Evolutionary conservation across 2,113 vertebrate genomes (phyloP).

Genomic region (Barbus barbus): DNA sequence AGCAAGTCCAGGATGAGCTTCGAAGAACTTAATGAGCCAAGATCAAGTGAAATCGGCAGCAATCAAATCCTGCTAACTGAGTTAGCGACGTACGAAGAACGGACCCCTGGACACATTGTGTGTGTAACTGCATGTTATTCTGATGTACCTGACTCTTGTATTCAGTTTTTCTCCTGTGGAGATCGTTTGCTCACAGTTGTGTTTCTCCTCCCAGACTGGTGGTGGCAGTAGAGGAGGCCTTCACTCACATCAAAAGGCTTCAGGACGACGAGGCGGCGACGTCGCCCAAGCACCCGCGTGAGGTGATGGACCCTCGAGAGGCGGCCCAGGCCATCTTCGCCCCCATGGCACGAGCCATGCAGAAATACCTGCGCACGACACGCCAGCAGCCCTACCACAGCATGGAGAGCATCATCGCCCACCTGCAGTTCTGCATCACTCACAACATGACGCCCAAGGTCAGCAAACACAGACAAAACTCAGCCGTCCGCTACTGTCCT

Average conservation of each 20-base stretch:
- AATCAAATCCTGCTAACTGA: too few relatives aligned
- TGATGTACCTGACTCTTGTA: too few relatives aligned
- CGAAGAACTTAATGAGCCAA: too few relatives aligned
- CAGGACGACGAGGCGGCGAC: conserved; percentile 83
- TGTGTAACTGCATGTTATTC: too few relatives aligned
- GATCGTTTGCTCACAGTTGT: too few relatives aligned
- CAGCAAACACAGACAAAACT: neutral
- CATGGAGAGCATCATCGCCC: conserved; percentile 98
- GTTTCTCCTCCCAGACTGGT: conserved; percentile 78
- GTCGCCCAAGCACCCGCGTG: conserved; percentile 83
- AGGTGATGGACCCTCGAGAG: conserved; percentile 94
- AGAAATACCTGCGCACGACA: conserved; percentile 94
- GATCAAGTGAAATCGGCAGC: too few relatives aligned
- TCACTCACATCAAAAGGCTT: conserved; percentile 95
- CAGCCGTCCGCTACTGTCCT: too few relatives aligned
- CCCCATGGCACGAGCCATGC: conserved; percentile 97
- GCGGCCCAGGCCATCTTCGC: conserved; percentile 96
- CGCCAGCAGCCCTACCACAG: conserved; percentile 96
- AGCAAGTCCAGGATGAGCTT: too few relatives aligned
- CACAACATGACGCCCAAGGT: conserved; percentile 98
- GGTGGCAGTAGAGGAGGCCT: conserved; percentile 94
- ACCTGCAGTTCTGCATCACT: conserved; percentile 97
- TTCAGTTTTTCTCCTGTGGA: too few relatives aligned
- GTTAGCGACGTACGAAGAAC: too few relatives aligned
- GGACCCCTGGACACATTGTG: too few relatives aligned